Conservation (phyloP, 2,888 invertebrate genomes). For the Microctonus brassicae region DNA sequence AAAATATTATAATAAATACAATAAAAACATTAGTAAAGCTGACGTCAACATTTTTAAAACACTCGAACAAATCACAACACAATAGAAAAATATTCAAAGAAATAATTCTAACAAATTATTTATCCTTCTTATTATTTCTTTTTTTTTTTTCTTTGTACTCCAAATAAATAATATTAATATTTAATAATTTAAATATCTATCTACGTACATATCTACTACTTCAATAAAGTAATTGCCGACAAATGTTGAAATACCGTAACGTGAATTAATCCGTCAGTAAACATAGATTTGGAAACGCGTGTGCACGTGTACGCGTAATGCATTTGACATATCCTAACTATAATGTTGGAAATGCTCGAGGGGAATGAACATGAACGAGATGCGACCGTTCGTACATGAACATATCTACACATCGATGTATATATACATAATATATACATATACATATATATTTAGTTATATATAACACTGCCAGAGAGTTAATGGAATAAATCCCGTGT, state of each 20-base stretch:
- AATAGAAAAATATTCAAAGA: too few species aligned
- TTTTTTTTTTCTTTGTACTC: too few species aligned
- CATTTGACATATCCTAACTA: constrained; percentile 21
- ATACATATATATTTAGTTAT: too few species aligned
- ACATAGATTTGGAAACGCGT: background rate
- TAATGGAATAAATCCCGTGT: constrained; percentile 53
- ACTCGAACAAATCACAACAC: too few species aligned
- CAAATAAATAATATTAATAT: too few species aligned
- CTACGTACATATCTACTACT: background rate
- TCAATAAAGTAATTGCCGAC: constrained; percentile 52
- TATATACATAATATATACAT: too few species aligned
- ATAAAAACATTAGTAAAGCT: background rate
- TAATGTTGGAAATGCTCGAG: constrained; percentile 10
- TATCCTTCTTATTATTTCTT: too few species aligned
- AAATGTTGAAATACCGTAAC: constrained; percentile 56
- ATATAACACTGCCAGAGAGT: constrained; percentile 7
- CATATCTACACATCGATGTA: background rate
- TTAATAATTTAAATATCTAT: too few species aligned
- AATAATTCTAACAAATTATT: too few species aligned
- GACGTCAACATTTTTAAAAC: background rate
- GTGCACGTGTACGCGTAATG: background rate
- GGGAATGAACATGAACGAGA: constrained; percentile 2
- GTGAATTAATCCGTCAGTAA: constrained; percentile 43
- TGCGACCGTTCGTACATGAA: background rate
- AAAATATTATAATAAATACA: background rate